Conservation (phyloP, 2,888 invertebrate species). For the Capitulum mitella region DNA sequence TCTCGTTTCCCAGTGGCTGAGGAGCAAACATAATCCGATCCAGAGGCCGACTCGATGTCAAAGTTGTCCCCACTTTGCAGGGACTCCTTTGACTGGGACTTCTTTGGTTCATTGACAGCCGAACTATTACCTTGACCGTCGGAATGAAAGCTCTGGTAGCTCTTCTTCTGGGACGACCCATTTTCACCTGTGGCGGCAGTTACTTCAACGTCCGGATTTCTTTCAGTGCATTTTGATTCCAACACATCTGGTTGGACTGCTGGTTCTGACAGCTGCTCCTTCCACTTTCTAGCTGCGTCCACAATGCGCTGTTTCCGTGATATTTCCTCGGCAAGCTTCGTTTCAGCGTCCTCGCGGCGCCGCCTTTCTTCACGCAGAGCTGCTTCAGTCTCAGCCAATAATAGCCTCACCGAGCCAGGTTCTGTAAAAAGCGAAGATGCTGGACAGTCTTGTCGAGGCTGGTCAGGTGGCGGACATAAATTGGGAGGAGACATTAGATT, state of each 20-base stretch:
- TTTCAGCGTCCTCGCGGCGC: not conserved
- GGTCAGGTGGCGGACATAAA: not conserved
- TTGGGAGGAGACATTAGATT: no score
- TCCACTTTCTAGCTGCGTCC: not conserved
- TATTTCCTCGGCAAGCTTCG: not conserved
- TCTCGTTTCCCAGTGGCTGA: not conserved
- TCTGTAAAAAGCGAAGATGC: not conserved
- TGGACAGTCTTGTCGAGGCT: not conserved
- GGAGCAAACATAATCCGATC: not conserved
- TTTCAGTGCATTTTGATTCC: not conserved
- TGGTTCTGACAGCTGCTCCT: not conserved
- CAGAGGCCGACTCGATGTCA: not conserved
- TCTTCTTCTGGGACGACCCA: not conserved
- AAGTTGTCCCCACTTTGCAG: not conserved
- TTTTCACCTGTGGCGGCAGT: not conserved
- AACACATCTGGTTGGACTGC: not conserved
- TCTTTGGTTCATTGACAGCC: not conserved
- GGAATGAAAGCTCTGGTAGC: not conserved
- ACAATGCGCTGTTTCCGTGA: not conserved
- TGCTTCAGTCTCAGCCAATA: not conserved
- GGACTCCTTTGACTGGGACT: not conserved
- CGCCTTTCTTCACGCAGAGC: not conserved
- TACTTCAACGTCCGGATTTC: no score
- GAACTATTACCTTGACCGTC: not conserved
- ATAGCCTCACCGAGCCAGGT: not conserved